Conservation (phyloP, 2,888 invertebrate species). For the Dendrolimus pini region DNA sequence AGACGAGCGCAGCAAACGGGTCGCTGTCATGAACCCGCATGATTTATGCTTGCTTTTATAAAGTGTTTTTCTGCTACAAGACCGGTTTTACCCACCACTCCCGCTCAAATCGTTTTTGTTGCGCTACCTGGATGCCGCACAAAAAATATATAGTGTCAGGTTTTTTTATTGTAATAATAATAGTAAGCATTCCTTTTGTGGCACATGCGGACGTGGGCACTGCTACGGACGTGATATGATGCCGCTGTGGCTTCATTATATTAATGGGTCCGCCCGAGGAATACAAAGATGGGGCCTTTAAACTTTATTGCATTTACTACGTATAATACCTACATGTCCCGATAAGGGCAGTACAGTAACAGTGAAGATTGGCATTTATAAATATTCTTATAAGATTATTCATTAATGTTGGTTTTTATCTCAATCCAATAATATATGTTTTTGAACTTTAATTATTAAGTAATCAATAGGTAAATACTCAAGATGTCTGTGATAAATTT, state of each 20-base stretch:
- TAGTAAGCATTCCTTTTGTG: conserved; percentile 70
- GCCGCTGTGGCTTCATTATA: conserved; percentile 69
- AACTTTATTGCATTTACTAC: conserved; percentile 50
- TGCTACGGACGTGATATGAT: conserved; percentile 60
- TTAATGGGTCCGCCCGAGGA: conserved; percentile 69
- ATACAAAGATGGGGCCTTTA: conserved; percentile 66
- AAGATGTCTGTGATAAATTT: too few species aligned
- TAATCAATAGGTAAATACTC: too few species aligned
- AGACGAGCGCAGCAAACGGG: conserved; percentile 49
- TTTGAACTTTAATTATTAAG: too few species aligned
- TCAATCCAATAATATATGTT: too few species aligned
- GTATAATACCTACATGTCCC: not conserved
- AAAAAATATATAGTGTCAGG: conserved; percentile 61
- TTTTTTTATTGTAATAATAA: conserved; percentile 68
- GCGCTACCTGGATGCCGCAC: conserved; percentile 62
- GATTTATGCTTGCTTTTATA: conserved; percentile 67
- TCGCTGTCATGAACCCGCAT: conserved; percentile 63
- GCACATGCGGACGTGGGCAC: conserved; percentile 65
- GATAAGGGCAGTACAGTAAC: not conserved
- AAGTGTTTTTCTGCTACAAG: conserved; percentile 46
- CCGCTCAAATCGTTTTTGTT: conserved; percentile 43
- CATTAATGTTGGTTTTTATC: too few species aligned
- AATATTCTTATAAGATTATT: not conserved
- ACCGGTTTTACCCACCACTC: conserved; percentile 57
- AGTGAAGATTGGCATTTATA: not conserved